Evolutionary conservation across 2,797 vertebrate species (phyloP).

Genomic region (Pangasius djambal): DNA sequence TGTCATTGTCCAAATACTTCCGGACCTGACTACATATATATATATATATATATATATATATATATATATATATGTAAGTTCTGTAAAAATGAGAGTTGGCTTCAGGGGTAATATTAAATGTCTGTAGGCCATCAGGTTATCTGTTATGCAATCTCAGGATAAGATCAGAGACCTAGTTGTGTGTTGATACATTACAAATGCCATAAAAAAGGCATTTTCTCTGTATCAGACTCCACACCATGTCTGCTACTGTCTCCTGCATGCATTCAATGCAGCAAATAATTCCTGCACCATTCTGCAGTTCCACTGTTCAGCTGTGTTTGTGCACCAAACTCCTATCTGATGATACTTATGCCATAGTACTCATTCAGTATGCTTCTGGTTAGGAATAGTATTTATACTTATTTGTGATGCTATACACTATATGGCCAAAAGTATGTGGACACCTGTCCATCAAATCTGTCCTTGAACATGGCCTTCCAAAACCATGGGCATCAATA

Average conservation of each 20-base stretch:
- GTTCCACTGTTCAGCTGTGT: not conserved
- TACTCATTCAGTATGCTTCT: not conserved
- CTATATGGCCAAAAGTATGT: not conserved
- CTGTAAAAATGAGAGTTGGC: too few relatives aligned
- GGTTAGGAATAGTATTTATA: not conserved
- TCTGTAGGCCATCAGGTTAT: conserved; percentile 15
- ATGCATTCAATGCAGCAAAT: not conserved
- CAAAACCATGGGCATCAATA: too few relatives aligned
- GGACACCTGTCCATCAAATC: not conserved
- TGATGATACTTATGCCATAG: not conserved
- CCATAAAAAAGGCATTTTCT: conserved; percentile 56
- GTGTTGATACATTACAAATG: conserved; percentile 29
- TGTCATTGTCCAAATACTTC: too few relatives aligned
- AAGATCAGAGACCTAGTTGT: conserved; percentile 39
- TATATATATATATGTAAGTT: not conserved
- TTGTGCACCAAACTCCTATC: not conserved
- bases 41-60: too few relatives aligned
- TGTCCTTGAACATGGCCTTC: too few relatives aligned
- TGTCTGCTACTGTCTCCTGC: conserved; percentile 12
- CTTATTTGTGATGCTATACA: not conserved
- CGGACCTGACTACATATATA: too few relatives aligned
- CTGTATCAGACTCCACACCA: conserved; percentile 31
- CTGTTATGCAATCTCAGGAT: conserved; percentile 40
- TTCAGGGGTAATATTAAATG: not conserved
- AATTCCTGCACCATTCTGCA: conserved; percentile 2